Base-by-base conservation (phyloP, 1,140 invertebrate genomes). In the Eriosoma lanigerum region DNA sequence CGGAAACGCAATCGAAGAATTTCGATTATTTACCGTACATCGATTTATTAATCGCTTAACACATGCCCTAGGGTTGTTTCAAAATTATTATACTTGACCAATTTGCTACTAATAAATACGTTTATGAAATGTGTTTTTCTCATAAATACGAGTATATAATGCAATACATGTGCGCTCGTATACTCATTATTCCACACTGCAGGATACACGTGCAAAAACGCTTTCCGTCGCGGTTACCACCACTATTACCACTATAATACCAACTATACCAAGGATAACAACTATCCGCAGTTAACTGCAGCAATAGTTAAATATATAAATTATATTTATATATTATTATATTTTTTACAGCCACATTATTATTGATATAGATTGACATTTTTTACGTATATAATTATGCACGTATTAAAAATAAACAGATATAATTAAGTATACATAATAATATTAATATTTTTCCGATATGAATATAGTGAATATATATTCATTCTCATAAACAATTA, bases 1-100 rank as follows among this genome's bases (percentile, higher is more conserved):
- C 64, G 38, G 38, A 68, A 68, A 68, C 64, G 38, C 38, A 24
- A 46, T 68, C 12, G 64, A 46, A 38, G n/a, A 68, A 68, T 68
- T 46, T 68, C 38, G 64, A 46, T 68, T 24, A 38, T 21, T 1
- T n/a, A n/a, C 12, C 21, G 13, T 44, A 13, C n/a, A n/a, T 15
- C 19, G 12, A 13, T 48, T 13, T 48, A 15, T 48, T 48, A 13
- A 3, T 17, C 19, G 32, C 15, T 38, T 48, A 15, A 8, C 19
- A n/a, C 32, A 15, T 8, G 29, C 60, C n/a, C 12, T 44, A 46
- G 64, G 38, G 38, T 24, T 46, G 64, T 68, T 68, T 68, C 64
- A 46, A 46, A 46, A 68, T 13, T 1, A 3, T 46, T n/a, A 12
- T 13, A 46, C n/a, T 68, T 32, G 38, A 32, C 13, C 38, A 15